phyloP scores from a whole-genome alignment of 2,113 vertebrate genomes.

The Lonchura striata region DNA sequence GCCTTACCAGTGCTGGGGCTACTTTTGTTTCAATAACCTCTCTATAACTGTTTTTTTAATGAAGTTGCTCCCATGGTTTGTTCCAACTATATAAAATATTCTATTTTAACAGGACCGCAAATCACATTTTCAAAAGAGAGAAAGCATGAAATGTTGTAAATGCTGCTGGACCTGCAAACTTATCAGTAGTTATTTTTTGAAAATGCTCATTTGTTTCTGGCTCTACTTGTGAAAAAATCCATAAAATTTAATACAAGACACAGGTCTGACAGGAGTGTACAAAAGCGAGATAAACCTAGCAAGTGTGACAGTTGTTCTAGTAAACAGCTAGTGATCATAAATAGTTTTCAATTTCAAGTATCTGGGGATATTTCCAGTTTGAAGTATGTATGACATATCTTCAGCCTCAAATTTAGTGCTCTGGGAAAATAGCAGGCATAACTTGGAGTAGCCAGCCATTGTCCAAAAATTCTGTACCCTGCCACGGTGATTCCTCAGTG shows the following conservation, averaged over 20 bases:
- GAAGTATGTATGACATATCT: not conserved
- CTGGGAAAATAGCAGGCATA: not conserved
- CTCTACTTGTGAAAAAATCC: not conserved
- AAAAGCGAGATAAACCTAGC: not conserved
- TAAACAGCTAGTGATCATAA: not conserved
- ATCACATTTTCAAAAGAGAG: not conserved
- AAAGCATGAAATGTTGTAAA: not conserved
- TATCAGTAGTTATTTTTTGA: not conserved
- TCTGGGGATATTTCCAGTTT: not conserved
- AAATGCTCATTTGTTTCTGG: not conserved
- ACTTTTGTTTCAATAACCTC: constrained; percentile 53
- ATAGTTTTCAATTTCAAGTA: not conserved
- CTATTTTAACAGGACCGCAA: not conserved
- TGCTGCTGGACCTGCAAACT: not conserved
- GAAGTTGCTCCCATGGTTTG: constrained; percentile 18
- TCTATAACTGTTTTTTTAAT: constrained; percentile 24
- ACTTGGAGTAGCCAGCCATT: fast-evolving
- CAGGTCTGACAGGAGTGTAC: fast-evolving
- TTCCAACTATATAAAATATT: constrained; percentile 19
- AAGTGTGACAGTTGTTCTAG: not conserved
- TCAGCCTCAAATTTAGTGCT: not conserved
- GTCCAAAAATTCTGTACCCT: not conserved
- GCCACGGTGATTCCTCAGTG: not conserved
- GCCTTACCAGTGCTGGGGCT: not conserved
- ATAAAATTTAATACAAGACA: not conserved